A percentile compares a stretch with the other conserved stretches of the same genome.
Evolutionary conservation across 2,888 invertebrate species (phyloP).

Genomic region (Periphyllus acericola): DNA sequence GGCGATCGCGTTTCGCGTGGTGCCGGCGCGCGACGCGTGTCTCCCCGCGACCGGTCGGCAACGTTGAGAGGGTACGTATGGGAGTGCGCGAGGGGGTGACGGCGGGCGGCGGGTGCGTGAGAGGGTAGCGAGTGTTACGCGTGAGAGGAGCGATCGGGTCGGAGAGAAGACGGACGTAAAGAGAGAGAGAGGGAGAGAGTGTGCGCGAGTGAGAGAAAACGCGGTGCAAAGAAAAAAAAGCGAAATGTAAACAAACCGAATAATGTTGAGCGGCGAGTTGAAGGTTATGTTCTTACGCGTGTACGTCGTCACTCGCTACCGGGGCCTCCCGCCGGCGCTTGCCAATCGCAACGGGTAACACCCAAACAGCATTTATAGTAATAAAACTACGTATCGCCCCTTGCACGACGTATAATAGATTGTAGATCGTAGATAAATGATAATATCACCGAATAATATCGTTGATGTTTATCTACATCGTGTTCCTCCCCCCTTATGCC

Average conservation of each 20-base stretch:
- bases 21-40: neutral
- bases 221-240: neutral
- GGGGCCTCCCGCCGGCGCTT: neutral
- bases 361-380: too few relatives aligned
- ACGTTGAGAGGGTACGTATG: too few relatives aligned
- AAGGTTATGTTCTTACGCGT: constrained; percentile 51
- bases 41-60: neutral
- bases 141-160: too few relatives aligned
- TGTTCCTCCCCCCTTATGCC: too few relatives aligned
- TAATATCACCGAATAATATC: too few relatives aligned
- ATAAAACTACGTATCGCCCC: too few relatives aligned
- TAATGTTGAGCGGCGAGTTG: neutral
- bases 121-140: too few relatives aligned
- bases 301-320: neutral
- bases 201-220: neutral
- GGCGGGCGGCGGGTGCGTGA: neutral
- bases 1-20: neutral
- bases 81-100: neutral
- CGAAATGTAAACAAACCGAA: neutral
- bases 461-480: too few relatives aligned
- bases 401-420: too few relatives aligned
- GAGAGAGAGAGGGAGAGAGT: neutral
- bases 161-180: too few relatives aligned
- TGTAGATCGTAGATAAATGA: too few relatives aligned
- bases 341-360: too few relatives aligned